Evolutionary conservation across 1,140 invertebrate species (phyloP).

Genomic region (Phenacoccus solenopsis): DNA sequence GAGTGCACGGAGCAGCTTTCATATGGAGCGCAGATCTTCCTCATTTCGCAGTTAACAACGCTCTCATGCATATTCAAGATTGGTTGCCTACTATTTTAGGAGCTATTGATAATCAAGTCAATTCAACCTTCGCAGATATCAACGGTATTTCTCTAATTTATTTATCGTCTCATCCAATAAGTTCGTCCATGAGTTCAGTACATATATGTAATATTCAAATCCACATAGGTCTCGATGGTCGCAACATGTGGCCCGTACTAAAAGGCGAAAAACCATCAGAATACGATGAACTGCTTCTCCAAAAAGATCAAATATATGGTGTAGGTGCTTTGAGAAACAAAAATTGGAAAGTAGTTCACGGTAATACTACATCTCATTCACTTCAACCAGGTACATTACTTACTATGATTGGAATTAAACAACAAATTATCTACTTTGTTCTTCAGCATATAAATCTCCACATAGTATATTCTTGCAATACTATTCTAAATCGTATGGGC

Average conservation of each 20-base stretch:
- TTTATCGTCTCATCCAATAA: too few relatives aligned
- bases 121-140: neutral
- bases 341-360: neutral
- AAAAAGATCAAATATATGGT: neutral
- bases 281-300: too few relatives aligned
- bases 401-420: too few relatives aligned
- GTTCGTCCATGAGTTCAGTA: too few relatives aligned
- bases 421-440: too few relatives aligned
- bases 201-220: too few relatives aligned
- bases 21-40: conserved; percentile 35
- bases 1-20: conserved; percentile 45
- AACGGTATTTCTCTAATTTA: too few relatives aligned
- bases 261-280: too few relatives aligned
- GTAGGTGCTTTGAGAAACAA: too few relatives aligned
- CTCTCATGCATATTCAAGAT: conserved; percentile 56
- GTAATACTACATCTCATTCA: too few relatives aligned
- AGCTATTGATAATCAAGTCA: conserved; percentile 28
- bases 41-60: conserved; percentile 35
- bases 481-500: neutral
- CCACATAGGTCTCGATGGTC: neutral
- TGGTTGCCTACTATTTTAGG: conserved; percentile 54
- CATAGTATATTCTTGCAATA: neutral
- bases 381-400: too few relatives aligned
- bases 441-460: too few relatives aligned
- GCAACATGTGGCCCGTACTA: neutral